These are phyloP conservation scores for Epinephelus awoara DNA, from an alignment of 2,797 vertebrate genomes.

Conservation along the genomic window DNA sequence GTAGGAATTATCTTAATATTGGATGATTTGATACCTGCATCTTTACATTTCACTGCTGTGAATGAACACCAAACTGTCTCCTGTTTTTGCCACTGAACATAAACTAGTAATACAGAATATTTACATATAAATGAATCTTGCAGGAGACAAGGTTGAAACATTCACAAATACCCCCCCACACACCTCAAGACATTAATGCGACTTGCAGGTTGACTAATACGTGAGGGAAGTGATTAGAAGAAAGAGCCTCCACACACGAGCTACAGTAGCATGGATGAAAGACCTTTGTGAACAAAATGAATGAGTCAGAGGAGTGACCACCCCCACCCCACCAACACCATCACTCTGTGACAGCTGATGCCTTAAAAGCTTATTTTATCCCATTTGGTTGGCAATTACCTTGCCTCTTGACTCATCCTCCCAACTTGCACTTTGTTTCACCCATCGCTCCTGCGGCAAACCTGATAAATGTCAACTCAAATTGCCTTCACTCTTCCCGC, in stretches of 20 bases:
- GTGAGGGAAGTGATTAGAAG: slow-evolving; percentile 33
- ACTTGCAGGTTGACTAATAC: slow-evolving; percentile 44
- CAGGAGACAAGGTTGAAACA: neutral
- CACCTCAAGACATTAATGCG: slow-evolving; percentile 14
- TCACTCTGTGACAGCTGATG: slow-evolving; percentile 52
- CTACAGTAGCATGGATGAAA: slow-evolving; percentile 4
- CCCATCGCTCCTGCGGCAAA: slow-evolving; percentile 28
- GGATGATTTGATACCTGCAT: neutral
- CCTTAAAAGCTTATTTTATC: slow-evolving; percentile 66
- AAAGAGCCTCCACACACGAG: slow-evolving; percentile 8
- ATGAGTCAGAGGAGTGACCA: slow-evolving; percentile 69
- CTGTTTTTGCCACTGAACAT: slow-evolving; percentile 3
- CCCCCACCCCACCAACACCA: slow-evolving; percentile 30
- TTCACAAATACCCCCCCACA: slow-evolving; percentile 6
- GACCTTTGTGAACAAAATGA: slow-evolving; percentile 47
- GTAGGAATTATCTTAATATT: too few relatives aligned
- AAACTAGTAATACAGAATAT: neutral
- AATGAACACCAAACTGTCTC: neutral
- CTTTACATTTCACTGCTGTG: neutral
- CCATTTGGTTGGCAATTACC: slow-evolving; percentile 61
- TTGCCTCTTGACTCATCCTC: slow-evolving; percentile 63
- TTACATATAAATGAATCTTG: neutral
- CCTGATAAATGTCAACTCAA: slow-evolving; percentile 69
- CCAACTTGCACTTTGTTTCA: slow-evolving; percentile 53
- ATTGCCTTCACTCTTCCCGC: slow-evolving; percentile 23